Evolutionary conservation across 2,797 vertebrate species (phyloP), one percentile per base, ranked within the genome.

Genomic region (Falco rusticolus): DNA sequence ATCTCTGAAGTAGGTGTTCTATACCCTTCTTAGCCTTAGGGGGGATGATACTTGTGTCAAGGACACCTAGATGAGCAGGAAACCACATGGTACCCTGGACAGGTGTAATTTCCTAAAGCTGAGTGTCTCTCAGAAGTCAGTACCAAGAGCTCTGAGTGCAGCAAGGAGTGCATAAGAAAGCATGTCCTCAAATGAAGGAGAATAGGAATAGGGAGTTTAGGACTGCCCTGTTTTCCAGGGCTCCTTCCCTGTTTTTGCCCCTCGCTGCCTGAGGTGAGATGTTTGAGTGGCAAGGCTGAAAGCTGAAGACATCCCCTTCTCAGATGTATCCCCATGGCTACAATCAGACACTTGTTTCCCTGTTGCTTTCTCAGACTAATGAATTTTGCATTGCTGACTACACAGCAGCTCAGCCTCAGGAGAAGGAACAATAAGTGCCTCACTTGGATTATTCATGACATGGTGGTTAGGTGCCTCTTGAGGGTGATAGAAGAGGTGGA

Each of bases 301-400:
- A 18, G 3, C 56, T 84, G 47, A 39, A 91, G 70, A 70, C 0
- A 0, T 60, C n/a, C 12, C 28, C n/a, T 77, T 79, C 71, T 92
- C 71, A 74, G 59, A 39, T 16, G 12, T 70, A 66, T 53, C 20
- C 48, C 47, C 1, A 0, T 63, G 68, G 82, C 66, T 92, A 85
- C 68, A 90, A 50, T 74, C n/a, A 77, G 60, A 48, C 51, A 22
- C 15, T 92, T 93, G 48, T 92, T 93, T 87, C 71, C 53, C 48
- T 0, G 0, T 24, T 90, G 56, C 78, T 96, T 90, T 89, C 61
- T 21, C 56, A 74, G 78, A 60, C 75, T 85, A 94, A 93, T 91
- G 68, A 90, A 85, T 94, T 96, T 92, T 89, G 53, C 75, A 78
- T 85, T 95, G 48, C 48, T 89, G 75, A 48, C 53, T 87, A 64